Conservation (phyloP, 2,888 invertebrate species). For the Abrostola triplasia region DNA sequence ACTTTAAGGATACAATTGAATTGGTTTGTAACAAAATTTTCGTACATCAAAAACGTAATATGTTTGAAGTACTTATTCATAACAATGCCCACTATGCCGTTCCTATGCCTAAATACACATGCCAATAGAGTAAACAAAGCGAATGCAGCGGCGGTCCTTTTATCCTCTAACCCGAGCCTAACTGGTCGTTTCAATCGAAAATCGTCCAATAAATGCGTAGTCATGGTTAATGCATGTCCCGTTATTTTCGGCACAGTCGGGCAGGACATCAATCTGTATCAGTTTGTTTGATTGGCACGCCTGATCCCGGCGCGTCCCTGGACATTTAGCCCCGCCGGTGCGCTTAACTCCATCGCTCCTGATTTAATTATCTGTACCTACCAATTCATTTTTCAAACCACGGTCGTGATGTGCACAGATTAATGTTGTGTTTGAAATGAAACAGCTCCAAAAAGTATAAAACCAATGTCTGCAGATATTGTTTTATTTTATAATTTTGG, state of each 20-base stretch:
- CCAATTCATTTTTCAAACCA: slow-evolving; percentile 47
- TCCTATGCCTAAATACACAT: slow-evolving; percentile 4
- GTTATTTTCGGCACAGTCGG: slow-evolving; percentile 45
- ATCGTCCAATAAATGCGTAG: slow-evolving; percentile 49
- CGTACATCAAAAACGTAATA: too few species aligned
- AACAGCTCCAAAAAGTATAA: not conserved
- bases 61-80: too few species aligned
- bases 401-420: slow-evolving; percentile 24
- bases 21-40: too few species aligned
- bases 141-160: slow-evolving; percentile 40
- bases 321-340: slow-evolving; percentile 48
- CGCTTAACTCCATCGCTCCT: slow-evolving; percentile 45
- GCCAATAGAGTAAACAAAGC: slow-evolving; percentile 30
- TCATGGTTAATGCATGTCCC: slow-evolving; percentile 54
- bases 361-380: slow-evolving; percentile 48
- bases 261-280: slow-evolving; percentile 72
- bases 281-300: slow-evolving; percentile 64
- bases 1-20: too few species aligned
- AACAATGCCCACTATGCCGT: not conserved
- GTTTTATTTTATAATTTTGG: not conserved
- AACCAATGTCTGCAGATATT: not conserved
- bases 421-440: slow-evolving; percentile 10
- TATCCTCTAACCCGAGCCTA: slow-evolving; percentile 22
- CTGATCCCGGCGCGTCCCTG: slow-evolving; percentile 58
- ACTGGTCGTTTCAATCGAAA: slow-evolving; percentile 38